Percentiles rank a stretch among this genome's conserved stretches.
These are phyloP conservation scores for Xylota sylvarum DNA, from an alignment of 2,888 invertebrate species.

Conservation along the genomic window DNA sequence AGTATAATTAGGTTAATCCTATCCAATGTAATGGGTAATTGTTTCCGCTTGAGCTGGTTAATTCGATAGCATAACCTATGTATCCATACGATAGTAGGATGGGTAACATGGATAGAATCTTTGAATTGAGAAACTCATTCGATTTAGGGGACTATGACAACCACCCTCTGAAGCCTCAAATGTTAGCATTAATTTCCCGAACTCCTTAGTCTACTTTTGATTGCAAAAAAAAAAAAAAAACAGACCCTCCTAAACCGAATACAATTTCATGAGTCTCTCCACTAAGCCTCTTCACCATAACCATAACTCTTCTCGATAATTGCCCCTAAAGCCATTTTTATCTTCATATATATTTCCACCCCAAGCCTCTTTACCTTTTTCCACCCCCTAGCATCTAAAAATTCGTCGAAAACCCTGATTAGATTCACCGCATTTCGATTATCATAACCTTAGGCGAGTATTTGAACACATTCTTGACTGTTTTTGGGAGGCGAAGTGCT, in stretches of 20 bases:
- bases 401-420: not conserved
- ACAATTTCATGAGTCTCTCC: not conserved
- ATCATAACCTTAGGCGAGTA: not conserved
- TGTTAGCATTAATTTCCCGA: not conserved
- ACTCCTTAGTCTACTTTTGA: not conserved
- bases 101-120: too few relatives aligned
- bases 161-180: not conserved
- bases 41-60: not conserved
- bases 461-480: conserved; percentile 3
- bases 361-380: not conserved
- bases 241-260: not conserved
- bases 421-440: conserved; percentile 11
- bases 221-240: not conserved
- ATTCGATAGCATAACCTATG: not conserved
- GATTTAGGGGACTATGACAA: too few relatives aligned
- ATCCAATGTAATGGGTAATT: too few relatives aligned
- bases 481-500: too few relatives aligned
- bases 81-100: too few relatives aligned
- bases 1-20: too few relatives aligned
- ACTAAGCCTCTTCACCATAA: not conserved
- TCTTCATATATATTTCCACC: not conserved
- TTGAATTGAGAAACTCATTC: too few relatives aligned
- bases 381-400: not conserved
- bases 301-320: conserved; percentile 38
- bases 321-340: conserved; percentile 4